phyloP scores from a whole-genome alignment of 2,113 vertebrate species.

The Hippocampus abdominalis region DNA sequence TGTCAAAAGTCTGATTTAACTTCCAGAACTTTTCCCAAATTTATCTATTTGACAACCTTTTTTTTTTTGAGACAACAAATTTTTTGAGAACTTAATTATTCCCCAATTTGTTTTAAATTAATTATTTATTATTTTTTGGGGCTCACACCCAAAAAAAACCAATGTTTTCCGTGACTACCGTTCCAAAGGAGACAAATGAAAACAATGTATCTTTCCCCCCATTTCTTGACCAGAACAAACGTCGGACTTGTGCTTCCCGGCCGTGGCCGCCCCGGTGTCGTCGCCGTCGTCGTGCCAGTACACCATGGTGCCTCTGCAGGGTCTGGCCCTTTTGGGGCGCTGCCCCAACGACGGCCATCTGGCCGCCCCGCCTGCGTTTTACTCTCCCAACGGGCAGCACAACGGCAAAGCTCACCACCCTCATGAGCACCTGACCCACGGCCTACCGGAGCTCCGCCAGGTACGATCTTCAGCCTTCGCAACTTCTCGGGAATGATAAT shows the following conservation, averaged over 20 bases:
- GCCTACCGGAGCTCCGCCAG: neutral
- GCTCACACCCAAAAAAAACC: no score
- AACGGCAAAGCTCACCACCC: constrained; percentile 69
- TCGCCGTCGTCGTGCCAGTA: constrained; percentile 89
- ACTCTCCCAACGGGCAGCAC: constrained; percentile 51
- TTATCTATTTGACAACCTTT: no score
- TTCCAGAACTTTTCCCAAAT: no score
- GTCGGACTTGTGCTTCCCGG: constrained; percentile 84
- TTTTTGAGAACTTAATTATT: no score
- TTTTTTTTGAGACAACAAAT: no score
- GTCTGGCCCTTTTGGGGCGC: constrained; percentile 74
- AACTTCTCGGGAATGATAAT: neutral
- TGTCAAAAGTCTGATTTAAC: no score
- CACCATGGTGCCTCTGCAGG: constrained; percentile 91
- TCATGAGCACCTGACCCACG: neutral
- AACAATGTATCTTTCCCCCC: no score
- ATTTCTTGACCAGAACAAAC: constrained; percentile 80
- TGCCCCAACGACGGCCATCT: constrained; percentile 68
- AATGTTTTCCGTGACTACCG: no score
- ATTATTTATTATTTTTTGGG: no score
- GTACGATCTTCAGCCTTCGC: neutral
- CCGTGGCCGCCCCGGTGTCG: constrained; percentile 74
- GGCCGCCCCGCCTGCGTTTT: constrained; percentile 43
- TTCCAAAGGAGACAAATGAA: no score
- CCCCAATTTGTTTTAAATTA: no score